These are phyloP conservation scores for Megatriorchis doriae DNA, from an alignment of 2,113 vertebrate genomes.

Conservation along the genomic window DNA sequence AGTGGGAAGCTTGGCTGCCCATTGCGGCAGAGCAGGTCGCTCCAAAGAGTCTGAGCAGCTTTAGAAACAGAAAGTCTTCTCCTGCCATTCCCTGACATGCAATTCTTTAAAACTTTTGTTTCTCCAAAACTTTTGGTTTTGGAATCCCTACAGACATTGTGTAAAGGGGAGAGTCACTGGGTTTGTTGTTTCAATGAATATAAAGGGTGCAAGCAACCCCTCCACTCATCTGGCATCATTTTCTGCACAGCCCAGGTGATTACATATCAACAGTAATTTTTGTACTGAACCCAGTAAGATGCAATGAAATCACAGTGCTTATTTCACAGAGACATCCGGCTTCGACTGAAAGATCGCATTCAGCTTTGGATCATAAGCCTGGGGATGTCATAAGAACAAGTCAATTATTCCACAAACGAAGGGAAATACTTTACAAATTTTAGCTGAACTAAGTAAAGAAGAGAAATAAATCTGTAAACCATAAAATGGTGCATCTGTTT, in stretches of 20 bases:
- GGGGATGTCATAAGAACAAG: background rate
- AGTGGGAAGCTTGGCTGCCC: fast-evolving
- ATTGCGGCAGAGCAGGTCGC: background rate
- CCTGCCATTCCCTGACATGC: background rate
- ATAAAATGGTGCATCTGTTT: background rate
- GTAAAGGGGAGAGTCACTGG: background rate
- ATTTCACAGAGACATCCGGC: background rate
- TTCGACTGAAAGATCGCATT: background rate
- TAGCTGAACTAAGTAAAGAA: constrained; percentile 12
- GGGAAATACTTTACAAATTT: constrained; percentile 12
- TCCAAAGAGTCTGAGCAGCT: background rate
- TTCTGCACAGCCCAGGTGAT: background rate
- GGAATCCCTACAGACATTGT: background rate
- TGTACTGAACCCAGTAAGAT: background rate
- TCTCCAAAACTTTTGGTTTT: background rate
- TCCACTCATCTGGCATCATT: background rate
- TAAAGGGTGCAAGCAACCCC: background rate
- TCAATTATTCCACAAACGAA: constrained; percentile 18
- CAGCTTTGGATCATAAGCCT: background rate
- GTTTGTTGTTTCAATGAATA: background rate
- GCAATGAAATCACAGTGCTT: background rate
- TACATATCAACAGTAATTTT: background rate
- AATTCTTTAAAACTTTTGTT: background rate
- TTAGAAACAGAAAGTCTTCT: background rate
- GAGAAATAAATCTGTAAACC: constrained; percentile 13